Evolutionary conservation across 1,140 invertebrate species (phyloP).

Genomic region (Drosophila neocordata): DNA sequence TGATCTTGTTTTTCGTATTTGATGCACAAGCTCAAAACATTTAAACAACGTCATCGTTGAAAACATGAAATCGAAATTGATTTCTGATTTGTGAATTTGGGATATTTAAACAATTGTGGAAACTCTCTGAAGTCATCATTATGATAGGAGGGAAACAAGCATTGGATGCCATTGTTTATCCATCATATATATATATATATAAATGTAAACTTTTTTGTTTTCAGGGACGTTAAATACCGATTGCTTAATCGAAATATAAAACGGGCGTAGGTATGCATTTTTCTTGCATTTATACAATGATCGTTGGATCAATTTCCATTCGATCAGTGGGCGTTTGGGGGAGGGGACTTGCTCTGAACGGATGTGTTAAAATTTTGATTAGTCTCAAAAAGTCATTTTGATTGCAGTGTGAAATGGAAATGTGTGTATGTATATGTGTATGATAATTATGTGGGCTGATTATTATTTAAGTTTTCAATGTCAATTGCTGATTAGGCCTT

Average conservation of each 20-base stretch:
- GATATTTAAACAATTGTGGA: constrained; percentile 34
- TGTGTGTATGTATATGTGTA: not conserved
- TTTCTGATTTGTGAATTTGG: constrained; percentile 29
- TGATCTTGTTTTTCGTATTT: constrained; percentile 43
- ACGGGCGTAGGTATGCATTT: constrained; percentile 29
- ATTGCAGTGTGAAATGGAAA: constrained; percentile 23
- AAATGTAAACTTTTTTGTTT: constrained; percentile 32
- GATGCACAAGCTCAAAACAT: constrained; percentile 9
- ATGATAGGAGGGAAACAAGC: constrained; percentile 23
- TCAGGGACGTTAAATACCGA: constrained; percentile 25
- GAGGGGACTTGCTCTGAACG: not conserved
- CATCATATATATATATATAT: not conserved
- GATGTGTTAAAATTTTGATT: constrained; percentile 25
- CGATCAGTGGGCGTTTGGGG: constrained; percentile 17
- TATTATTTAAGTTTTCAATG: constrained; percentile 32
- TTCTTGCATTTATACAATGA: constrained; percentile 14
- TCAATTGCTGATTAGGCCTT: constrained; percentile 26
- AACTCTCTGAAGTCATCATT: constrained; percentile 31
- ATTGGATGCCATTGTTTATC: constrained; percentile 33
- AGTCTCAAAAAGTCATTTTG: constrained; percentile 10
- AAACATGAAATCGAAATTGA: constrained; percentile 37
- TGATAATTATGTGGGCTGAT: constrained; percentile 34
- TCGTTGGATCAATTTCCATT: constrained; percentile 10
- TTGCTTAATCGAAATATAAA: constrained; percentile 17
- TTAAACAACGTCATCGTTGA: constrained; percentile 20